These are phyloP conservation scores for Zaprionus inermis DNA, from an alignment of 1,140 invertebrate species.

Conservation along the genomic window DNA sequence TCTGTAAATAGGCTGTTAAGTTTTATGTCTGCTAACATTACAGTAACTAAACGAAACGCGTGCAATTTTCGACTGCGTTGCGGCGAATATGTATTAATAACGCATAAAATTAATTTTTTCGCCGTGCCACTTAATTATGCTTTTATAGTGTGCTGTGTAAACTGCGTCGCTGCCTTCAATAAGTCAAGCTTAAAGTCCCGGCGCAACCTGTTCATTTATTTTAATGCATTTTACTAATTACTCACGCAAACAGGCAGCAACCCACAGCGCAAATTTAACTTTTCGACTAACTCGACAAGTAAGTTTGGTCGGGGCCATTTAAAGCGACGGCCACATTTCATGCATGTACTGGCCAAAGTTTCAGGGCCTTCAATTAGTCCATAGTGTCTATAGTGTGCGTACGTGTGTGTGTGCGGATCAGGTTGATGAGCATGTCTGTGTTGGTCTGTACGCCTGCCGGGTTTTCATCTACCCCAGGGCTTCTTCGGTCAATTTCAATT, in stretches of 20 bases:
- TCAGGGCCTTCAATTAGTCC: conserved; percentile 68
- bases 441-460: background rate
- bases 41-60: conserved; percentile 38
- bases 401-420: conserved; percentile 13
- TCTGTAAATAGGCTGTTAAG: conserved; percentile 45
- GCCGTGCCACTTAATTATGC: background rate
- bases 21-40: conserved; percentile 41
- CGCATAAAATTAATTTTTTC: background rate
- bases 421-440: conserved; percentile 14
- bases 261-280: conserved; percentile 66
- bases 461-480: conserved; percentile 48
- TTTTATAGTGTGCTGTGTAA: background rate
- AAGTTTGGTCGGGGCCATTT: conserved; percentile 66
- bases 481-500: conserved; percentile 66
- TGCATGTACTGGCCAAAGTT: conserved; percentile 56
- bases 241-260: conserved; percentile 51
- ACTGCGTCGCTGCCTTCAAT: conserved; percentile 20
- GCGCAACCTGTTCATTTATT: conserved; percentile 58
- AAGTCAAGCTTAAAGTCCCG: conserved; percentile 16
- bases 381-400: too few relatives aligned
- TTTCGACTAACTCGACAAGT: conserved; percentile 68
- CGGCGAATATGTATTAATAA: conserved; percentile 25
- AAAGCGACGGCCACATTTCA: conserved; percentile 69
- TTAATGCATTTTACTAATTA: conserved; percentile 80
- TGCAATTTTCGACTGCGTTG: conserved; percentile 4